These are phyloP conservation scores for Urophycis tenuis DNA, from an alignment of 2,797 vertebrate species.

Conservation along the genomic window DNA sequence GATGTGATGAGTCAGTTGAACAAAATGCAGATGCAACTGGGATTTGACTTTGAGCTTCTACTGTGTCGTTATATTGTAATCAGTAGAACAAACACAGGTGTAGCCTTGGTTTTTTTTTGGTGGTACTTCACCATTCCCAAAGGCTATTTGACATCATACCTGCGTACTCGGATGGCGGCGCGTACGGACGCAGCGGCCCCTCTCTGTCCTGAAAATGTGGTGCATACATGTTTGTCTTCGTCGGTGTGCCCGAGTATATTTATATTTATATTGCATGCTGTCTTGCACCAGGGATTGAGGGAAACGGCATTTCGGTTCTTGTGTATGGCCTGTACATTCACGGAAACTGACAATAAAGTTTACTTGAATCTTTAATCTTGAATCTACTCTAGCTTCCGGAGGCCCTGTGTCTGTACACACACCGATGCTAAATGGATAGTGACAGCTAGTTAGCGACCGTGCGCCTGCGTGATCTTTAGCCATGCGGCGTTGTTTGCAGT, in stretches of 20 bases:
- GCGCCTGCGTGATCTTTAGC: constrained; percentile 15
- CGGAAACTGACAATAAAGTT: no score
- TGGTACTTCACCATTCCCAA: not conserved
- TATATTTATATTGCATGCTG: no score
- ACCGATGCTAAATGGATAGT: constrained; percentile 1
- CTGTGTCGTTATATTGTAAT: not conserved
- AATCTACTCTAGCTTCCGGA: constrained; percentile 2
- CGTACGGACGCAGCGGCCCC: no score
- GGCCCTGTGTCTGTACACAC: constrained; percentile 4
- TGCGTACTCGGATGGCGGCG: no score
- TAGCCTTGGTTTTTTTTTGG: not conserved
- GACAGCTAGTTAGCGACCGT: constrained; percentile 18
- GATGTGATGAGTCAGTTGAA: not conserved
- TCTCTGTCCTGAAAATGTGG: no score
- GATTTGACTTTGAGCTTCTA: not conserved
- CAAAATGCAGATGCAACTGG: not conserved
- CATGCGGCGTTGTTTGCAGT: constrained; percentile 44
- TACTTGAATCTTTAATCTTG: no score
- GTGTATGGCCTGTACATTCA: no score
- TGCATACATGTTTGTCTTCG: no score
- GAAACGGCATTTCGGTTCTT: no score
- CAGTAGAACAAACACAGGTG: not conserved
- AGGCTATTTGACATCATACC: not conserved
- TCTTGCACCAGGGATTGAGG: no score
- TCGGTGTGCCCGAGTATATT: no score